Evolutionary conservation across 1,140 invertebrate species (phyloP).

Genomic region (Drosophila biarmipes): DNA sequence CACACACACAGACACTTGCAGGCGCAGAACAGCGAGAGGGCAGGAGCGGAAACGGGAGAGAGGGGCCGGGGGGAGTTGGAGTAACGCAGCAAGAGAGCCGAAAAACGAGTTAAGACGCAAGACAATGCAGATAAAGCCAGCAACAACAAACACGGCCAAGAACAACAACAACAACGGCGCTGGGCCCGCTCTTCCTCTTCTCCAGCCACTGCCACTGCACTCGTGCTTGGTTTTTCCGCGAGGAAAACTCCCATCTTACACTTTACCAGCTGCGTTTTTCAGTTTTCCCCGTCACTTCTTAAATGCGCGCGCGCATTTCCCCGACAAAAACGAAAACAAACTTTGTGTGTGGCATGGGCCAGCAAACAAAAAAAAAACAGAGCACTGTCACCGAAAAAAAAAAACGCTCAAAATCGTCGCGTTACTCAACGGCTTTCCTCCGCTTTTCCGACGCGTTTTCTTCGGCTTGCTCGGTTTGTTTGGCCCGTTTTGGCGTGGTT

Average conservation of each 20-base stretch:
- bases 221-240: neutral
- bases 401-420: constrained; percentile 27
- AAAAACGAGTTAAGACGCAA: constrained; percentile 57
- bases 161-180: constrained; percentile 24
- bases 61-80: constrained; percentile 9
- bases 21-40: neutral
- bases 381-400: constrained; percentile 37
- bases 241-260: constrained; percentile 10
- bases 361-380: constrained; percentile 29
- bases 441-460: constrained; percentile 32
- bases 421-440: constrained; percentile 19
- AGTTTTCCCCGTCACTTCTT: constrained; percentile 35
- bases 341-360: constrained; percentile 13
- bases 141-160: constrained; percentile 23
- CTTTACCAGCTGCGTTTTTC: constrained; percentile 28
- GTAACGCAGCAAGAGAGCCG: constrained; percentile 33
- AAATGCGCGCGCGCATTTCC: constrained; percentile 72
- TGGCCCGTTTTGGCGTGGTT: constrained; percentile 4
- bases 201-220: constrained; percentile 4
- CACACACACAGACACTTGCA: constrained; percentile 18
- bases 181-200: constrained; percentile 23
- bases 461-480: neutral
- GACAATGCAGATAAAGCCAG: constrained; percentile 52
- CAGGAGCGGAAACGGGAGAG: neutral
- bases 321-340: constrained; percentile 44